These are phyloP conservation scores for Agonum fuliginosum DNA, from an alignment of 2,888 invertebrate genomes.

Conservation along the genomic window DNA sequence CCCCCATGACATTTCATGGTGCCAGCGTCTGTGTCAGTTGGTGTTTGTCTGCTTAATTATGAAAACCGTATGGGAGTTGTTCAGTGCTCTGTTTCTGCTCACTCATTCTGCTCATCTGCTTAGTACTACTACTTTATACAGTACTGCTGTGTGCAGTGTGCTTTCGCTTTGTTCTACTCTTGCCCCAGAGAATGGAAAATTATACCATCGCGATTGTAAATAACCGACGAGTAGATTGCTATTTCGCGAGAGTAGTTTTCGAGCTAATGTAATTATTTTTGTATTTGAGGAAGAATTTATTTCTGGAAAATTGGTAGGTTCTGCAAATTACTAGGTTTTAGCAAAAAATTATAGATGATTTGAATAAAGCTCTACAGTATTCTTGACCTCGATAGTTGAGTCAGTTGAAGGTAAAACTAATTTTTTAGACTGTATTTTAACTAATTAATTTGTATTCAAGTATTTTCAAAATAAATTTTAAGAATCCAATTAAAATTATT, in stretches of 20 bases:
- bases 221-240: neutral
- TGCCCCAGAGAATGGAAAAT: neutral
- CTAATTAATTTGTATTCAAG: too few species aligned
- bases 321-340: neutral
- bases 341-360: too few species aligned
- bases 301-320: neutral
- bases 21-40: constrained; percentile 46
- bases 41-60: constrained; percentile 38
- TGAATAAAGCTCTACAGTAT: too few species aligned
- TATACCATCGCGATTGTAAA: neutral
- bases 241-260: neutral
- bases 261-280: constrained; percentile 13
- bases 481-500: too few species aligned
- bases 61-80: constrained; percentile 41
- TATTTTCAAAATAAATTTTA: too few species aligned
- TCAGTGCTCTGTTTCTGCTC: constrained; percentile 9
- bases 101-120: too few species aligned
- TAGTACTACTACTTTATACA: too few species aligned
- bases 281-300: neutral
- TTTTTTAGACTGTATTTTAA: too few species aligned
- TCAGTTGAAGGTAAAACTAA: too few species aligned
- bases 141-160: too few species aligned
- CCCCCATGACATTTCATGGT: constrained; percentile 50
- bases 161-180: neutral
- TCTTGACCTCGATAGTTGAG: too few species aligned